A percentile compares a stretch with the other conserved stretches of the same genome.
phyloP scores from a whole-genome alignment of 2,113 vertebrate species.

The Hemiprocne comata region DNA sequence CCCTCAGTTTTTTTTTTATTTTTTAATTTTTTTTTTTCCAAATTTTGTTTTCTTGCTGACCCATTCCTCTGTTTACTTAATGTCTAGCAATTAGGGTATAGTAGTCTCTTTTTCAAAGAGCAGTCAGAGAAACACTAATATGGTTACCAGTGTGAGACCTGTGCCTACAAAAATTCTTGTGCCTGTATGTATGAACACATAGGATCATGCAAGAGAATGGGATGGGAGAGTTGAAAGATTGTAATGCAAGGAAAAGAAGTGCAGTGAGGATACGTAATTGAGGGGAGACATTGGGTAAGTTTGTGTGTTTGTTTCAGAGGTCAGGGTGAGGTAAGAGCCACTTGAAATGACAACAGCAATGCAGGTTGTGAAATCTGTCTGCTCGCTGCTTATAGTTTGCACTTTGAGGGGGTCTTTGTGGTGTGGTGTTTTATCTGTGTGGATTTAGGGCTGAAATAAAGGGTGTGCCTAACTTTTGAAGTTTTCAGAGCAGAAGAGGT shows the following conservation, averaged over 20 bases:
- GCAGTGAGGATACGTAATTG: not conserved
- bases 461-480: not conserved
- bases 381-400: not conserved
- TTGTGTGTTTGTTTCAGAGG: slow-evolving; percentile 23
- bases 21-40: too few species aligned
- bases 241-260: not conserved
- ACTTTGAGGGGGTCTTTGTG: not conserved
- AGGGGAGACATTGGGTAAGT: slow-evolving; percentile 41
- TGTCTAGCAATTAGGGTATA: not conserved
- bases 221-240: not conserved
- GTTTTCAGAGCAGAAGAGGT: not conserved
- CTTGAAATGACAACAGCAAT: not conserved
- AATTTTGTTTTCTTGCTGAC: not conserved
- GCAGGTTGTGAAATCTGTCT: slow-evolving; percentile 35
- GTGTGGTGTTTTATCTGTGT: not conserved
- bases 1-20: too few species aligned
- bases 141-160: not conserved
- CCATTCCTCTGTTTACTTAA: not conserved
- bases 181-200: rapidly evolving
- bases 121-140: not conserved
- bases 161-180: not conserved
- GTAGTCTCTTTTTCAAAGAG: not conserved
- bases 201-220: rapidly evolving
- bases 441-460: not conserved
- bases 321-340: slow-evolving; percentile 48